Evolutionary conservation across 2,888 invertebrate species (phyloP), one percentile per base, ranked within the genome.

Genomic region (Smittia aterrima): DNA sequence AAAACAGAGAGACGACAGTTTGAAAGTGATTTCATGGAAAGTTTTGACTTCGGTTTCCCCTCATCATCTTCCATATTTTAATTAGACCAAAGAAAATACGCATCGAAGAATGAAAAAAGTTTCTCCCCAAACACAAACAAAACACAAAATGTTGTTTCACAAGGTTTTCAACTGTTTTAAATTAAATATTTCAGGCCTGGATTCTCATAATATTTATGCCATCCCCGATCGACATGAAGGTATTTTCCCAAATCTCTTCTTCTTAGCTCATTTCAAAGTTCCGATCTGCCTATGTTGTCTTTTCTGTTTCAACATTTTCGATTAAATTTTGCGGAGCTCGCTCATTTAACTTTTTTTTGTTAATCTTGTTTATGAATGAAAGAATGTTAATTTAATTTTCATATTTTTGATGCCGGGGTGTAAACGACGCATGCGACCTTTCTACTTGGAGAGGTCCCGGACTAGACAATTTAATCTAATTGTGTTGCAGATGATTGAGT

Each of bases 251-350:
- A 6, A 13, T 66, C 3, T n/a, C 68, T 67, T 75, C 20, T 53
- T 66, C 41, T 40, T 71, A 18, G 47, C 18, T 13, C 38, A 68
- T 6, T 9, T n/a, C 32, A 32, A n/a, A n/a, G n/a, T n/a, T n/a
- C n/a, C n/a, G n/a, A 38, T 71, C 27, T n/a, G 22, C 20, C 20
- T 53, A 66, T 53, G 25, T 53, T 58, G 75, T 62, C 74, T 9
- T 71, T 68, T 11, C 77, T 78, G 18, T 58, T 47, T 13, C 11
- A 32, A 32, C 32, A 32, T 32, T 32, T n/a, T 32, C 32, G 32
- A 32, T 32, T 32, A 32, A 32, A 32, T 32, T 32, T 32, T 32
- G 32, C 32, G 32, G 32, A 32, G 4, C 9, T 32, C 32, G 32
- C 9, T 32, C 32, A 9, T 32, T 32, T 32, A 32, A 32, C 16